phyloP scores from a whole-genome alignment of 1,140 invertebrate genomes.

The Agrilus planipennis region DNA sequence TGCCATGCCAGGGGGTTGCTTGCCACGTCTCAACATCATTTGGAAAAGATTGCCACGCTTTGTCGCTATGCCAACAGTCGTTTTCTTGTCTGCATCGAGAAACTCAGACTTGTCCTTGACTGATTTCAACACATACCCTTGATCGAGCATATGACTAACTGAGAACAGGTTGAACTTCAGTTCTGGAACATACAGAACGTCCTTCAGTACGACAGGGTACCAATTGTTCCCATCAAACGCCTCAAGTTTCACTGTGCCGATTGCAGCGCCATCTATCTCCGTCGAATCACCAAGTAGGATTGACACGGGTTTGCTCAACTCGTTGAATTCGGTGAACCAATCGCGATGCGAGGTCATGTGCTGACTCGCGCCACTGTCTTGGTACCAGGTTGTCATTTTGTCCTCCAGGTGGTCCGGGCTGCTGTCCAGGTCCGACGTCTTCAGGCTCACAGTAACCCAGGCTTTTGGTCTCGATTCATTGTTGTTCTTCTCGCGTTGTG shows the following conservation, averaged over 20 bases:
- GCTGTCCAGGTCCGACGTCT: constrained; percentile 13
- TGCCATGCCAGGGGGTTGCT: no score
- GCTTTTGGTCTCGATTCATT: constrained; percentile 6
- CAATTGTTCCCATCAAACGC: constrained; percentile 16
- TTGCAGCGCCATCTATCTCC: constrained; percentile 10
- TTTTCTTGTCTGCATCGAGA: constrained; percentile 12
- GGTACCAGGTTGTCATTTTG: neutral
- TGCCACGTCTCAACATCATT: constrained; percentile 20
- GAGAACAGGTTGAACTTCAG: constrained; percentile 22
- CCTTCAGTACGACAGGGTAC: constrained; percentile 13
- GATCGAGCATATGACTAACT: constrained; percentile 16
- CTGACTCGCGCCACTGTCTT: constrained; percentile 19
- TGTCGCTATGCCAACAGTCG: constrained; percentile 9
- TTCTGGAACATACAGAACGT: constrained; percentile 19
- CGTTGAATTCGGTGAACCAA: no score
- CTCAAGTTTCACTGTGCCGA: constrained; percentile 15
- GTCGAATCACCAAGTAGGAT: no score
- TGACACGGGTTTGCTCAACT: no score
- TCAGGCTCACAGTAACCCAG: constrained; percentile 12
- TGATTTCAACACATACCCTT: no score
- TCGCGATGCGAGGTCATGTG: constrained; percentile 19
- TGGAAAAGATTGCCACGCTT: constrained; percentile 15
- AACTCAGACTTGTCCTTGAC: constrained; percentile 10
- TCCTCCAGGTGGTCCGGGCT: constrained; percentile 8
- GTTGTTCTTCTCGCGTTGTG: constrained; percentile 9